Evolutionary conservation across 2,797 vertebrate genomes (phyloP).

Genomic region (Pseudomugil gertrudae): DNA sequence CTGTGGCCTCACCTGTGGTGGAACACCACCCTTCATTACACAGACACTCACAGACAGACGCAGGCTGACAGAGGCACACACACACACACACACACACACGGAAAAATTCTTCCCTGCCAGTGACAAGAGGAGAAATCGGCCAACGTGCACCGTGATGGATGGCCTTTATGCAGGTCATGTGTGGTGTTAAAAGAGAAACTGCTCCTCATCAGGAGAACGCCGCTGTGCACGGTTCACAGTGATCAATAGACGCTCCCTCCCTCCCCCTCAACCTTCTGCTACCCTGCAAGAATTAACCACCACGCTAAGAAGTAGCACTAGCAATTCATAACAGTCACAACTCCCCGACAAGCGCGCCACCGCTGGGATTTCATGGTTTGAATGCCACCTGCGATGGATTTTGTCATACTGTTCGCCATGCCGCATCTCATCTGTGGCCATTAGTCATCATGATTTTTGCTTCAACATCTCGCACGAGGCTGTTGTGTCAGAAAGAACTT

Average conservation of each 20-base stretch:
- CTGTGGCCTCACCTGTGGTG: slow-evolving; percentile 77
- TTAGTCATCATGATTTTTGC: slow-evolving; percentile 52
- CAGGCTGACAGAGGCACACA: slow-evolving; percentile 40
- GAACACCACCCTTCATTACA: slow-evolving; percentile 74
- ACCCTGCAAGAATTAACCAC: slow-evolving; percentile 49
- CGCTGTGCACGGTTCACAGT: slow-evolving; percentile 58
- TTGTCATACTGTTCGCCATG: slow-evolving; percentile 25
- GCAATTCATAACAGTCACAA: slow-evolving; percentile 65
- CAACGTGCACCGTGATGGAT: slow-evolving; percentile 75
- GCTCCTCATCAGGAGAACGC: slow-evolving; percentile 68
- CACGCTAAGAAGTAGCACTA: slow-evolving; percentile 70
- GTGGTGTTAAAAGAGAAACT: slow-evolving; percentile 79
- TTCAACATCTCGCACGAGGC: slow-evolving; percentile 12
- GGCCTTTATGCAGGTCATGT: slow-evolving; percentile 79
- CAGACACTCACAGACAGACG: slow-evolving; percentile 50
- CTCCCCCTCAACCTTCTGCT: slow-evolving; percentile 33
- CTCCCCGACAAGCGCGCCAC: slow-evolving; percentile 48
- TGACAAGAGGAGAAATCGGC: slow-evolving; percentile 77
- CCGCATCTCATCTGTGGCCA: slow-evolving; percentile 15
- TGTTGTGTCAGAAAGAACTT: slow-evolving; percentile 43
- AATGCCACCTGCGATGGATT: slow-evolving; percentile 64
- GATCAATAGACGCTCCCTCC: slow-evolving; percentile 74
- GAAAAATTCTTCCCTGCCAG: slow-evolving; percentile 63
- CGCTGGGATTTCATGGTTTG: slow-evolving; percentile 44
- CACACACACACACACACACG: slow-evolving; percentile 46